A percentile compares a stretch with the other conserved stretches of the same genome.
phyloP scores from a whole-genome alignment of 2,888 invertebrate genomes.

The Cryptus armator region DNA sequence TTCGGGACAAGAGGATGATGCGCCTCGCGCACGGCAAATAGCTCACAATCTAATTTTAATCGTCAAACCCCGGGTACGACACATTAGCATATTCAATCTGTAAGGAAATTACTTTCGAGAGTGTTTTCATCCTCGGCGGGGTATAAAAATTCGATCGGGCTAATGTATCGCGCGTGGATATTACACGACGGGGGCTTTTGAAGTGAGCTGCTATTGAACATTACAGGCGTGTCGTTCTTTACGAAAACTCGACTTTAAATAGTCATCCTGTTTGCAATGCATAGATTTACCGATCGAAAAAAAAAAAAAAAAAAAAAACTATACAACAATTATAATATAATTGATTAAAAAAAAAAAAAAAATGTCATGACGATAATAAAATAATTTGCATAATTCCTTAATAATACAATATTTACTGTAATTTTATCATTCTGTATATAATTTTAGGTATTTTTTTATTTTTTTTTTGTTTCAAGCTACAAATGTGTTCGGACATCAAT shows the following conservation, averaged over 20 bases:
- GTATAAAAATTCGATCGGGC: constrained; percentile 60
- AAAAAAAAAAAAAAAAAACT: not conserved
- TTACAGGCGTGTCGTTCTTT: constrained; percentile 32
- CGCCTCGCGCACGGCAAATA: constrained; percentile 64
- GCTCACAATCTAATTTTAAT: constrained; percentile 77
- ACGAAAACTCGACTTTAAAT: constrained; percentile 33
- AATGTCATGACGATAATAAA: no score
- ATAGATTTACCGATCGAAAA: not conserved
- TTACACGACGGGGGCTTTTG: constrained; percentile 29
- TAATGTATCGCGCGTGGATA: constrained; percentile 42
- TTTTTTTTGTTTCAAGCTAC: no score
- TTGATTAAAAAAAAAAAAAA: not conserved
- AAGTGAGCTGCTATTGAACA: constrained; percentile 38
- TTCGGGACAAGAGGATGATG: constrained; percentile 33
- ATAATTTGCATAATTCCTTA: no score
- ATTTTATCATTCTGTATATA: not conserved
- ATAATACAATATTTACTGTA: not conserved
- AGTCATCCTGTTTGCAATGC: not conserved
- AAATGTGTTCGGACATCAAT: no score
- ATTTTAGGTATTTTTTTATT: not conserved
- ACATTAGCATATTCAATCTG: constrained; percentile 78
- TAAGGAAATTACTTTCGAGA: constrained; percentile 76
- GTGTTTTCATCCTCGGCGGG: constrained; percentile 69
- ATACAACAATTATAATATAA: not conserved
- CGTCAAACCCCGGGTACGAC: constrained; percentile 58